Conservation (phyloP, 2,797 vertebrate genomes). For the Merluccius polli region DNA sequence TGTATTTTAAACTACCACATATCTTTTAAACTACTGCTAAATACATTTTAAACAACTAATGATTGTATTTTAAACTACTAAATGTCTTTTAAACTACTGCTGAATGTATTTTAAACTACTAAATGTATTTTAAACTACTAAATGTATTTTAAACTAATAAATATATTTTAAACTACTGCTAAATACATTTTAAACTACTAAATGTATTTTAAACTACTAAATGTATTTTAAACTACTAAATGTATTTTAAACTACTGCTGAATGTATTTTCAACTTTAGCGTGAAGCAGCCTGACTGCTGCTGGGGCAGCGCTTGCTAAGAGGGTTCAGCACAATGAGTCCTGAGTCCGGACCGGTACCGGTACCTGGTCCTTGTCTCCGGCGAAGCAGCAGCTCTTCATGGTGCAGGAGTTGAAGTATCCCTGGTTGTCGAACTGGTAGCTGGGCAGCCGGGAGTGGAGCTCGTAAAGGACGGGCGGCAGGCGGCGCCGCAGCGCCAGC, state of each 20-base stretch:
- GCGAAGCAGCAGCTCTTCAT: slow-evolving; percentile 99
- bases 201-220: too few species aligned
- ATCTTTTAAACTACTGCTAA: background rate
- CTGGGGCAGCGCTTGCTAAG: too few species aligned
- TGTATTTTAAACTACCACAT: background rate
- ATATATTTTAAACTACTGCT: background rate
- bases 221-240: background rate
- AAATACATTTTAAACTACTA: background rate
- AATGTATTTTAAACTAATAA: too few species aligned
- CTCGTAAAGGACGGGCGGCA: slow-evolving; percentile 95
- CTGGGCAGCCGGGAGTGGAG: slow-evolving; percentile 95
- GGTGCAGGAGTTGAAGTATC: slow-evolving; percentile 98
- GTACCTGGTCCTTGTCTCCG: slow-evolving; percentile 95
- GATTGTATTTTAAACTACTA: too few species aligned
- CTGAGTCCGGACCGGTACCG: too few species aligned
- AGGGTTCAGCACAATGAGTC: too few species aligned
- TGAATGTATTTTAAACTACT: background rate
- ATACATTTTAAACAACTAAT: background rate
- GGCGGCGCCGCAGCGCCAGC: slow-evolving; percentile 88
- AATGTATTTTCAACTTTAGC: too few species aligned
- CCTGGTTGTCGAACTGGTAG: slow-evolving; percentile 99
- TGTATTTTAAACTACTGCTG: too few species aligned
- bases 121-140: too few species aligned
- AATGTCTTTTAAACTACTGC: background rate
- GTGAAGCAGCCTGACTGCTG: too few species aligned